Base-by-base conservation (phyloP, 2,797 vertebrate species). In the Scolopax bukidnonensis region DNA sequence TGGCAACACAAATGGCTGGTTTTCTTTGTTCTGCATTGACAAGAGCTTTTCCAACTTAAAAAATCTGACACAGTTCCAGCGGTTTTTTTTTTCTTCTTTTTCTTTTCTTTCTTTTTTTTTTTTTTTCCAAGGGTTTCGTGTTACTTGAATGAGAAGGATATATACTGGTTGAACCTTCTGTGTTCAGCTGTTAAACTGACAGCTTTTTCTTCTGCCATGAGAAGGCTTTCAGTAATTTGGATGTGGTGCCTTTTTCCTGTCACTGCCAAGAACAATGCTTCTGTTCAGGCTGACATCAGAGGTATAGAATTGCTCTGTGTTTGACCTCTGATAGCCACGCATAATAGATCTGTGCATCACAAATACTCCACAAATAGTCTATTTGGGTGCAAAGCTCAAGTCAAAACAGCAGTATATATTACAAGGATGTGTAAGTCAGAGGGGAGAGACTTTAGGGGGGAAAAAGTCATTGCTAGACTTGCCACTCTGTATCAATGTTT, bases 151-250 rank as follows among this genome's bases (percentile, higher is more conserved):
- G 90, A 92, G 95, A 92, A 89, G 90, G 83, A 94, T 96, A 92
- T 97, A 94, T 95, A 92, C 79, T 78, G 50, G 95, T 80, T 92
- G 95, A 97, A 93, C 95, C 82, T 93, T 96, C 96, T 96, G 91
- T 96, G 96, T 95, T 98, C 96, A 90, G 94, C 96, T 97, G 91
- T 96, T 95, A 96, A 96, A 93, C 93, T 93, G 96, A 96, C 96
- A 96, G 96, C 93, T 96, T 97, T 93, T 97, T 98, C 97, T 97
- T 91, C 85, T 92, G 92, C 93, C 87, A 86, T 95, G 96, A 97
- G 97, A 98, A 97, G 93, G 93, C 95, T 97, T 97, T 96, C 43
- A 51, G 87, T 88, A 92, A 93, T 87, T 94, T 90, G 91, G 94
- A 87, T 54, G 40, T 84, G 91, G 93, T 92, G 54, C 77, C 90